These are phyloP conservation scores for Dusona sp. DNA, from an alignment of 2,888 invertebrate genomes.

Conservation along the genomic window DNA sequence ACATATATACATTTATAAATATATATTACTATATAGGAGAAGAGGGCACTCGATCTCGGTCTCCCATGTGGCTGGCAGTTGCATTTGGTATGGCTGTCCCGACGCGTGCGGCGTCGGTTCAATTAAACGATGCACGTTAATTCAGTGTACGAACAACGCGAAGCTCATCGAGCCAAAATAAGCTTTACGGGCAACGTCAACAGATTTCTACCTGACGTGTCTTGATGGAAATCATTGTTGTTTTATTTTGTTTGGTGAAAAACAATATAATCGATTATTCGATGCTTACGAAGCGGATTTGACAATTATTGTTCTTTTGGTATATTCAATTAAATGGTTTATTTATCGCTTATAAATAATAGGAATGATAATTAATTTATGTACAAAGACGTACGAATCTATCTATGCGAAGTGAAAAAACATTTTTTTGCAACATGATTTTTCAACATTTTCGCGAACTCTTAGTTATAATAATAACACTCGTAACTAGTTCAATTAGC, in stretches of 20 bases:
- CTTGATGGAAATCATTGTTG: not conserved
- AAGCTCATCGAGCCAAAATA: slow-evolving; percentile 52
- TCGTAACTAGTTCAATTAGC: slow-evolving; percentile 43
- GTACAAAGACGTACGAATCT: not conserved
- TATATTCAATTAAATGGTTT: not conserved
- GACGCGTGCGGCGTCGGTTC: slow-evolving; percentile 74
- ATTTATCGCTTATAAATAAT: not conserved
- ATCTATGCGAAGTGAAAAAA: not conserved
- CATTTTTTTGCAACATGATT: slow-evolving; percentile 24
- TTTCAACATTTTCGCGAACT: slow-evolving; percentile 17
- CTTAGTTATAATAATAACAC: slow-evolving; percentile 20
- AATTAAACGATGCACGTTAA: slow-evolving; percentile 76
- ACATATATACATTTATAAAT: slow-evolving; percentile 42
- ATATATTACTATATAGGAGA: slow-evolving; percentile 30
- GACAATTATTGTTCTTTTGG: not conserved
- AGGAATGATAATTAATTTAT: not conserved
- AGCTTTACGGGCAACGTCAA: slow-evolving; percentile 39
- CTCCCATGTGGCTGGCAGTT: slow-evolving; percentile 81
- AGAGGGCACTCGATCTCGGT: slow-evolving; percentile 63
- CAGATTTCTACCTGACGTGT: slow-evolving; percentile 45
- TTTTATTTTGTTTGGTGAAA: not conserved
- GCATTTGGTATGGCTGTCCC: slow-evolving; percentile 74
- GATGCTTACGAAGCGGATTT: not conserved
- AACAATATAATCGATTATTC: not conserved
- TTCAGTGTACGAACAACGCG: slow-evolving; percentile 62